These are phyloP conservation scores for Rhinolophus ferrumequinum DNA, from an alignment of 2,113 vertebrate genomes.

Conservation along the genomic window DNA sequence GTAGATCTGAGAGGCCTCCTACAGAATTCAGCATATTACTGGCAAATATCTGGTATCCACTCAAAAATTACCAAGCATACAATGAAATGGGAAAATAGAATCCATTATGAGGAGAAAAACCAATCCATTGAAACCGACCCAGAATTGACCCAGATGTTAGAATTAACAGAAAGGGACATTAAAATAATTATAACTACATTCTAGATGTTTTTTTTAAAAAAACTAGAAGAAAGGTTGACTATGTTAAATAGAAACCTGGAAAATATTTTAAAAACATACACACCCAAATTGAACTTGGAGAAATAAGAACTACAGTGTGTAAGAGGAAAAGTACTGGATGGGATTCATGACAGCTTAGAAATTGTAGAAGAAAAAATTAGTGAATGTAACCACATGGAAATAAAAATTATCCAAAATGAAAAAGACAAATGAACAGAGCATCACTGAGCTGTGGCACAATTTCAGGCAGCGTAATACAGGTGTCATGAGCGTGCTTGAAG, in stretches of 20 bases:
- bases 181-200: background rate
- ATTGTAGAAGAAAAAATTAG: background rate
- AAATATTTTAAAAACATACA: background rate
- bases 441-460: background rate
- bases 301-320: background rate
- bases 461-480: too few relatives aligned
- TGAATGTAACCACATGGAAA: background rate
- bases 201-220: background rate
- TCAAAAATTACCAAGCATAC: background rate
- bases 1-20: background rate
- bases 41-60: background rate
- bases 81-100: background rate
- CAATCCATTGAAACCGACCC: background rate
- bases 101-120: background rate
- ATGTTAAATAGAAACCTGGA: background rate
- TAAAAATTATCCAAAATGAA: background rate
- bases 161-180: background rate
- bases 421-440: background rate
- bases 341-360: background rate
- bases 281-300: background rate
- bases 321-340: background rate
- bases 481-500: background rate
- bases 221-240: background rate
- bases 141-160: background rate
- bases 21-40: background rate